phyloP scores from a whole-genome alignment of 2,113 vertebrate species.

The Oncorhynchus tshawytscha region DNA sequence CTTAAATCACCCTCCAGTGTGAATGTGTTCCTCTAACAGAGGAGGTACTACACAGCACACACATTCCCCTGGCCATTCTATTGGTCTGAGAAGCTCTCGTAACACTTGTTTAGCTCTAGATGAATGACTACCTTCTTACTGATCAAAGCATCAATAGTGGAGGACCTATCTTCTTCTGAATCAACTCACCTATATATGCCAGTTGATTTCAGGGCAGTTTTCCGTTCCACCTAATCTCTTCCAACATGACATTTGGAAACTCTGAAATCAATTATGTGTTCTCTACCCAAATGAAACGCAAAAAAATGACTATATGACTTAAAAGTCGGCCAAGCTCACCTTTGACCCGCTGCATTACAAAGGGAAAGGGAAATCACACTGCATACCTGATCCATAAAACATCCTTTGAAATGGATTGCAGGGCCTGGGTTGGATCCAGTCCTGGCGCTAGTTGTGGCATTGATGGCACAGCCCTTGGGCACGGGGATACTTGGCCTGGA shows the following conservation, averaged over 20 bases:
- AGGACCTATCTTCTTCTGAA: conserved; percentile 27
- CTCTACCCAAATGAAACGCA: conserved; percentile 69
- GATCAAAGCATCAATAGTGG: conserved; percentile 32
- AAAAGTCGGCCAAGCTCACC: conserved; percentile 70
- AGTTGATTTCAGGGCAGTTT: conserved; percentile 56
- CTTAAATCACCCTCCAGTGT: background rate
- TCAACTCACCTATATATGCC: conserved; percentile 37
- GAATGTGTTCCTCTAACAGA: conserved; percentile 7
- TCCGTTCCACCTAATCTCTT: conserved; percentile 58
- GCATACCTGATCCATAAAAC: conserved; percentile 78
- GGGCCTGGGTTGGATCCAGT: conserved; percentile 69
- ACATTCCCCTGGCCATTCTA: conserved; percentile 47
- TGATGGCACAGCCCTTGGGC: conserved; percentile 76
- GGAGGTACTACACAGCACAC: background rate
- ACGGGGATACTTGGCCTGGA: conserved; percentile 73
- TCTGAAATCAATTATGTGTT: conserved; percentile 73
- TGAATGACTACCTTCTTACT: conserved; percentile 31
- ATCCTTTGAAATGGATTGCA: conserved; percentile 77
- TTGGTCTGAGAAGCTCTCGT: conserved; percentile 9
- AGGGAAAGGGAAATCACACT: conserved; percentile 77
- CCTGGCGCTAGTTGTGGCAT: conserved; percentile 74
- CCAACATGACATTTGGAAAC: conserved; percentile 73
- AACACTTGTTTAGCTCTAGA: conserved; percentile 22
- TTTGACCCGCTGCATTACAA: conserved; percentile 78
- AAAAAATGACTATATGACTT: conserved; percentile 65